Evolutionary conservation across 2,113 vertebrate genomes (phyloP), one percentile per base, ranked within the genome.

Genomic region (Canis aureus): DNA sequence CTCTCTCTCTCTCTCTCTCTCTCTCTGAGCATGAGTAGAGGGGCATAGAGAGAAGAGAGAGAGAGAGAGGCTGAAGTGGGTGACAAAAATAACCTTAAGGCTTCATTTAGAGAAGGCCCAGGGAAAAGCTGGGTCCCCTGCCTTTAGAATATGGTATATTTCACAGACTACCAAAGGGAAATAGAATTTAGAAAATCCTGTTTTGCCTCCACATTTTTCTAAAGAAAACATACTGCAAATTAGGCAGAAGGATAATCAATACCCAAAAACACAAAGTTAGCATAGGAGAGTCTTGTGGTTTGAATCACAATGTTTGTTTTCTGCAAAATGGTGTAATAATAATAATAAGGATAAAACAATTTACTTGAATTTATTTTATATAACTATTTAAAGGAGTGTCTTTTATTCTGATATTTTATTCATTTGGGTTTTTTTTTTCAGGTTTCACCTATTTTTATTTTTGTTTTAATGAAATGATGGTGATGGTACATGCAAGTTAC

Each of bases 301-400:
- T 95, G 22, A 94, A n/a, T 81, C 57, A n/a, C 43, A 86, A 53
- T 76, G n/a, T 84, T 94, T 93, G 8, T 81, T 66, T 91, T 74
- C 89, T 85, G 29, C 22, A 86, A 96, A 82, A 51, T 60, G 79
- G 55, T 27, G 69, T n/a, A 94, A 29, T 43, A 76, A 38, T 87
- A 35, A 69, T 69, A 73, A 53, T 8, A 79, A 81, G 71, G 55
- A 49, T 43, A 87, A 78, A 78, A 60, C 43, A 83, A 66, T 49
- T 7, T 51, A 35, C 19, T 49, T 57, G 49, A 67, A 13, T 76
- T 87, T n/a, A 95, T 57, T 91, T 89, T 76, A 67, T 85, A n/a
- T 91, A 60, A 43, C 19, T 43, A 87, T 80, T 95, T 82, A 90
- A 87, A 89, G 66, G 11, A 66, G 9, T 60, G 7, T 8, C 1